phyloP scores from a whole-genome alignment of 2,113 vertebrate species.

The Aegotheles bennettii region DNA sequence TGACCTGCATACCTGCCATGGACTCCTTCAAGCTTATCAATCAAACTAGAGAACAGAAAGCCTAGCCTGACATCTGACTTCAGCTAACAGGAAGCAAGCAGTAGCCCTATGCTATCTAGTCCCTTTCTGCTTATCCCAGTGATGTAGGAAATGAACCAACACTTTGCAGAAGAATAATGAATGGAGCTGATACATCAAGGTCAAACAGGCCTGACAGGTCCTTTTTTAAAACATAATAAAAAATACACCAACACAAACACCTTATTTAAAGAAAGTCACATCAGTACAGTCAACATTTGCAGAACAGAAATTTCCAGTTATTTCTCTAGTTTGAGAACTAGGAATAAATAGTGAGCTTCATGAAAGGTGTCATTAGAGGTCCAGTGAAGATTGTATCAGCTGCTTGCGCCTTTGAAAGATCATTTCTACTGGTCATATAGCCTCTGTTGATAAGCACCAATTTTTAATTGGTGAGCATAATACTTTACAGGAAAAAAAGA shows the following conservation, averaged over 20 bases:
- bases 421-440: neutral
- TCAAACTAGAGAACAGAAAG: conserved; percentile 45
- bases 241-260: neutral
- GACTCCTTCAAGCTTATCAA: conserved; percentile 69
- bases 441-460: neutral
- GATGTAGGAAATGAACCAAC: conserved; percentile 58
- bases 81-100: conserved; percentile 76
- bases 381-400: neutral
- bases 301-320: neutral
- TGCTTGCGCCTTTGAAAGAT: neutral
- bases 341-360: neutral
- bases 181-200: conserved; percentile 6
- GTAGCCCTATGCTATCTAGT: conserved; percentile 36
- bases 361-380: neutral
- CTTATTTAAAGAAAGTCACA: conserved; percentile 3
- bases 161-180: conserved; percentile 44
- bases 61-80: conserved; percentile 49
- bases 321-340: neutral
- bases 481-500: neutral
- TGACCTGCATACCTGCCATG: conserved; percentile 79
- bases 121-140: neutral
- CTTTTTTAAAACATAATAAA: neutral
- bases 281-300: neutral
- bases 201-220: conserved; percentile 29
- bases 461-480: neutral